Evolutionary conservation across 2,888 invertebrate genomes (phyloP), one percentile per base, ranked within the genome.

Genomic region (Torymus auratus): DNA sequence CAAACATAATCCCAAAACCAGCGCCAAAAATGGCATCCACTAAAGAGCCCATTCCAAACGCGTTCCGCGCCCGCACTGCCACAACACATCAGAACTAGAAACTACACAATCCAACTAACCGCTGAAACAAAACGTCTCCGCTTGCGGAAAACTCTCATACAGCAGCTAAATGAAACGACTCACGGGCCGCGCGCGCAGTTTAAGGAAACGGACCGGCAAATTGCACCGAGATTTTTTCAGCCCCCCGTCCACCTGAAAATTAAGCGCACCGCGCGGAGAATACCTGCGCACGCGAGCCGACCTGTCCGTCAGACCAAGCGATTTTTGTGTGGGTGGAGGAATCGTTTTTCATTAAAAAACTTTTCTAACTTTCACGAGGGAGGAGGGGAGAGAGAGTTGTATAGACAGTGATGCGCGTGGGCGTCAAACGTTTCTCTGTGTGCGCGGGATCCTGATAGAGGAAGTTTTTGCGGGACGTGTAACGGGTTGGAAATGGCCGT

Each of bases 281-380:
- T 28, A 28, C 28, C 28, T 7, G 28, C 7, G 28, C 60, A 75
- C 60, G 75, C 67, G 20, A 75, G 28, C 58, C 23, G 3, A 28
- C 28, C 28, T 28, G 28, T 28, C 28, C 7, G 28, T 28, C 28
- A 28, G 28, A n/a, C 58, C 23, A 13, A 20, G 13, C 23, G 13
- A 23, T 61, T 61, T 12, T 23, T 12, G 23, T 11, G 7, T 1
- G 28, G 28, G 3, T 2, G 28, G 28, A 28, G 28, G 28, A 28
- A 80, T 83, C 75, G 77, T 76, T 83, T 83, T 83, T 68, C 75
- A 83, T 84, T 83, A 81, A 83, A 83, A 84, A 83, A 84, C 82
- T 84, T 84, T 83, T 58, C 15, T n/a, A 56, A 28, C 69, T 58
- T 14, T 13, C 15, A 50, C 10, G 28, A 28, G 3, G 7, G 28